These are phyloP conservation scores for Parascotia fuliginaria DNA, from an alignment of 2,888 invertebrate genomes.

Conservation along the genomic window DNA sequence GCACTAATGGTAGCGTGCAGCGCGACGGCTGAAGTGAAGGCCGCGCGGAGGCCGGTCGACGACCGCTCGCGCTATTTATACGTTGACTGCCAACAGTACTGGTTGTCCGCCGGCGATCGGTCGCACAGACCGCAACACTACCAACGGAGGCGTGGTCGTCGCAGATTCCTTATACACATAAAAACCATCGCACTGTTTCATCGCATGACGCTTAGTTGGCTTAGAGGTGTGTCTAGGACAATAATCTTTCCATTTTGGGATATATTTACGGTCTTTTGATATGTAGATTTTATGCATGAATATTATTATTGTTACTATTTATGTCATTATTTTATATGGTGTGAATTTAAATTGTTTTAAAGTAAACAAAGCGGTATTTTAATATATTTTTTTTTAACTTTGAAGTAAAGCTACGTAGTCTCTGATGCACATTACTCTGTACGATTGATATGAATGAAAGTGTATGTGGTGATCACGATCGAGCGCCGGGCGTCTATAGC, in stretches of 20 bases:
- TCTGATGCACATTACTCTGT: not conserved
- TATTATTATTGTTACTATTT: not conserved
- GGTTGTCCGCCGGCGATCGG: constrained; percentile 8
- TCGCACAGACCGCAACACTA: constrained; percentile 4
- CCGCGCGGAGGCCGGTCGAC: constrained; percentile 79
- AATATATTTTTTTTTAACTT: too few relatives aligned
- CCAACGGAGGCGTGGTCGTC: not conserved
- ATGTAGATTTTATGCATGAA: constrained; percentile 6
- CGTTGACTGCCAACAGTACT: constrained; percentile 43
- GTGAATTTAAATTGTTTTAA: not conserved
- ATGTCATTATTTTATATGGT: not conserved
- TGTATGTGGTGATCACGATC: not conserved
- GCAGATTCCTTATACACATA: not conserved
- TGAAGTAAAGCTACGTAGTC: too few relatives aligned
- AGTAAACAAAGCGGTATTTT: too few relatives aligned
- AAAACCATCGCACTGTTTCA: constrained; percentile 1
- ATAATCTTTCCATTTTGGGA: not conserved
- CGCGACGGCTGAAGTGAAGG: constrained; percentile 71
- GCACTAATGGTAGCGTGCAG: constrained; percentile 45
- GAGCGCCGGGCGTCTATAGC: constrained; percentile 4
- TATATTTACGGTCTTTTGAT: not conserved
- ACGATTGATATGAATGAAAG: constrained; percentile 1
- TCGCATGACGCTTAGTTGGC: not conserved
- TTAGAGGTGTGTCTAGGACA: not conserved
- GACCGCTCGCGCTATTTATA: constrained; percentile 82